Percentiles rank a stretch among this genome's conserved stretches.
These are phyloP conservation scores for Heliconius hewitsoni DNA, from an alignment of 1,140 invertebrate species.

Conservation along the genomic window DNA sequence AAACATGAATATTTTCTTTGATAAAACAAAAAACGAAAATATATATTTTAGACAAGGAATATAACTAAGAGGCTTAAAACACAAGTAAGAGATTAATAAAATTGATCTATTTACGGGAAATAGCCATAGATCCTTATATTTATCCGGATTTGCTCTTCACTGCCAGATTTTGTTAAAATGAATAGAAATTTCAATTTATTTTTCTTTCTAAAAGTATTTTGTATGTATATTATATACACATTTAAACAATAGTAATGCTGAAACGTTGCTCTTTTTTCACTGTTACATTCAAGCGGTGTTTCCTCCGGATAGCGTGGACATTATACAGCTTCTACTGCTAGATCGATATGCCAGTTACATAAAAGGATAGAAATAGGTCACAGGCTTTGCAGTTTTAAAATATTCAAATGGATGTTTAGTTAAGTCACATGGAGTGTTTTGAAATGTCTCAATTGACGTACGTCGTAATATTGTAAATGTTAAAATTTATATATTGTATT, in stretches of 20 bases:
- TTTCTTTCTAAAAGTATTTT: neutral
- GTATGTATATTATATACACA: neutral
- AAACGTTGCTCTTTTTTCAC: neutral
- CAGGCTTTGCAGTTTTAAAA: slow-evolving; percentile 5
- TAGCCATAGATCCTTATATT: too few species aligned
- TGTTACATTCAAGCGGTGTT: neutral
- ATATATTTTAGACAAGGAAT: too few species aligned
- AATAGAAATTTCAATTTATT: too few species aligned
- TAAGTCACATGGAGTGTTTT: neutral
- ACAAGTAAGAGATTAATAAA: too few species aligned
- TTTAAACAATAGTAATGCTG: neutral
- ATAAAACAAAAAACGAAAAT: too few species aligned
- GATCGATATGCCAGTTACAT: slow-evolving; percentile 28
- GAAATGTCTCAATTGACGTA: neutral
- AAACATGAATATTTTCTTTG: too few species aligned
- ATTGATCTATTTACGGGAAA: too few species aligned
- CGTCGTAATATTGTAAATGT: neutral
- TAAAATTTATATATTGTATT: too few species aligned
- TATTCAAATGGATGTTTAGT: slow-evolving; percentile 4
- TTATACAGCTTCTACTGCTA: slow-evolving; percentile 18
- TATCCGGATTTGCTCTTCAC: too few species aligned
- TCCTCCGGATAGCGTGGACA: neutral
- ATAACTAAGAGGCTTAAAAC: too few species aligned
- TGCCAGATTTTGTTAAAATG: too few species aligned
- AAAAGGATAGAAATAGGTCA: slow-evolving; percentile 29